Evolutionary conservation across 2,113 vertebrate genomes (phyloP).

Genomic region (Psophia crepitans): DNA sequence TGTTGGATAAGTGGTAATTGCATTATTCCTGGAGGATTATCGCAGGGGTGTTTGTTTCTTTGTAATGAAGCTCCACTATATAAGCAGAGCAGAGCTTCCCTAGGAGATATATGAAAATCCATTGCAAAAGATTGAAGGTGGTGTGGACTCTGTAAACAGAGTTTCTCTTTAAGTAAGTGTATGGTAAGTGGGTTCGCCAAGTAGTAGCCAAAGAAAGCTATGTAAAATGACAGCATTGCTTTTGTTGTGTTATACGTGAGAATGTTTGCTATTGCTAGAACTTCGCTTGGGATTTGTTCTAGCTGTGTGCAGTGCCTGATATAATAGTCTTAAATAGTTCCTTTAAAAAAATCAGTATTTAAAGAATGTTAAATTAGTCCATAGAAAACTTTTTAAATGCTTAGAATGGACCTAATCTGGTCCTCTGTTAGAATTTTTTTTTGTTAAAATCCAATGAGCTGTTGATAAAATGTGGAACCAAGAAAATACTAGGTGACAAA

Average conservation of each 20-base stretch:
- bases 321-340: neutral
- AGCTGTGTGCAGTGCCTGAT: neutral
- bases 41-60: slow-evolving; percentile 36
- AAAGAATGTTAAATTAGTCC: neutral
- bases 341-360: neutral
- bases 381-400: neutral
- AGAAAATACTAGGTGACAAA: neutral
- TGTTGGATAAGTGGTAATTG: slow-evolving; percentile 65
- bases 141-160: neutral
- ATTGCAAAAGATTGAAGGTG: neutral
- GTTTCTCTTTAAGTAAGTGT: neutral
- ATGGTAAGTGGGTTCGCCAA: neutral
- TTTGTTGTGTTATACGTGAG: neutral
- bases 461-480: neutral
- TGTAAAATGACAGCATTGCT: neutral
- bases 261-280: neutral
- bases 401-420: neutral
- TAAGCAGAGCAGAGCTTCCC: neutral
- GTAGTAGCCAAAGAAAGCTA: neutral
- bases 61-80: slow-evolving; percentile 17
- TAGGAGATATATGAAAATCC: neutral
- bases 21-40: slow-evolving; percentile 55
- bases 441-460: neutral
- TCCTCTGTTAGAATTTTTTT: neutral
- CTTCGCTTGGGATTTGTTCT: neutral